Conservation (phyloP, 2,113 vertebrate species). For the Diphyllodes magnificus region DNA sequence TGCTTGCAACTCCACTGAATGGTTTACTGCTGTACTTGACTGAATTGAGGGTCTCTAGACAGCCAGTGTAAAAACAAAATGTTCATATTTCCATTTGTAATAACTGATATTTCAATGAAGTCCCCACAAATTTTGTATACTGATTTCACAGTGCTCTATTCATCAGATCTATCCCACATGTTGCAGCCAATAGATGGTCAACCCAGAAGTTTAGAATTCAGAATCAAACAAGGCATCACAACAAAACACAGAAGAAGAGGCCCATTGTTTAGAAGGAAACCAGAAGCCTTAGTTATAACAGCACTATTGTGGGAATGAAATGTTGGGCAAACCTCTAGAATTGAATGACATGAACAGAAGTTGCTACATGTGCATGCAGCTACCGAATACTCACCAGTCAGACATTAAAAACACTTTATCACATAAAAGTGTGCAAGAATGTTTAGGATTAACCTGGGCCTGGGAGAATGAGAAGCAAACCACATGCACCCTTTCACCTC, state of each 20-base stretch:
- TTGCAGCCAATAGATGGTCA: neutral
- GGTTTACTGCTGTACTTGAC: neutral
- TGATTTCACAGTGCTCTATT: neutral
- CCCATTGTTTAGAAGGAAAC: neutral
- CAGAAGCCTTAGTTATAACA: neutral
- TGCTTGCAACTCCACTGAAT: neutral
- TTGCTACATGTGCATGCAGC: neutral
- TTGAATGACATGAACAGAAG: neutral
- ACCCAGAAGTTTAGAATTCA: neutral
- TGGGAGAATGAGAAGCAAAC: neutral
- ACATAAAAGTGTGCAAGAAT: neutral
- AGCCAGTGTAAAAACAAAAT: neutral
- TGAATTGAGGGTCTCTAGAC: neutral
- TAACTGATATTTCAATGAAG: neutral
- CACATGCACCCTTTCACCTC: accelerated
- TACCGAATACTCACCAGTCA: neutral
- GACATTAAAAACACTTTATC: neutral
- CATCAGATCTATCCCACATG: neutral
- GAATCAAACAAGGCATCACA: neutral
- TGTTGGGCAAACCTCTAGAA: neutral
- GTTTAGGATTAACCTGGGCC: neutral
- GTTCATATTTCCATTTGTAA: neutral
- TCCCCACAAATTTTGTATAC: no score
- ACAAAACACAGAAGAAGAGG: neutral
- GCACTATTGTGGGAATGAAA: neutral